Evolutionary conservation across 2,113 vertebrate species (phyloP).

Genomic region (Passer montanus): DNA sequence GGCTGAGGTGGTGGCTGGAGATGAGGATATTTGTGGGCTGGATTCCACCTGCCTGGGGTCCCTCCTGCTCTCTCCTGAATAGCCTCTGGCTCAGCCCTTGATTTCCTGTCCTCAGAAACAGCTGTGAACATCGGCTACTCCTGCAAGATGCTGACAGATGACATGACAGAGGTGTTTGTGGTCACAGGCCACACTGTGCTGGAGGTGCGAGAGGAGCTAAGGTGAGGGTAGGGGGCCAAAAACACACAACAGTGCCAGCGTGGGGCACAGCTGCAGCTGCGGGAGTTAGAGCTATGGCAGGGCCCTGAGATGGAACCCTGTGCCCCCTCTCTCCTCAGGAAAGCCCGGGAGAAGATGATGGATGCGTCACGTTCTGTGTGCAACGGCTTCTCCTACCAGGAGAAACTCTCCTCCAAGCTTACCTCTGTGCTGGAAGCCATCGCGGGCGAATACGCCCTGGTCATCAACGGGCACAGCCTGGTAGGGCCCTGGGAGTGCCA

Average conservation of each 20-base stretch:
- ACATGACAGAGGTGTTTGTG: constrained; percentile 90
- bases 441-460: constrained; percentile 87
- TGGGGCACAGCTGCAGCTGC: accelerated
- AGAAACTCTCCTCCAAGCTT: constrained; percentile 66
- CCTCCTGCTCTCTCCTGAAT: background rate
- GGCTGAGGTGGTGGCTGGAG: background rate
- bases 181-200: constrained; percentile 89
- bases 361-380: constrained; percentile 66
- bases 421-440: constrained; percentile 84
- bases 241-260: accelerated
- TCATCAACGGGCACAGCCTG: constrained; percentile 93
- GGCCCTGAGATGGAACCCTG: accelerated
- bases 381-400: constrained; percentile 78
- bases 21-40: background rate
- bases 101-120: constrained; percentile 77
- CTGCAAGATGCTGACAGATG: constrained; percentile 94
- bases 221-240: constrained; percentile 64
- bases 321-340: constrained; percentile 64
- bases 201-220: constrained; percentile 89
- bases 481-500: constrained; percentile 62
- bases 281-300: background rate
- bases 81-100: background rate
- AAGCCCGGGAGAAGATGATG: constrained; percentile 86
- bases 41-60: background rate
- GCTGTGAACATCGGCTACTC: constrained; percentile 95